Percentiles rank a stretch among this genome's conserved stretches.
Conservation (phyloP, 2,113 vertebrate species). For the Mirounga angustirostris region DNA sequence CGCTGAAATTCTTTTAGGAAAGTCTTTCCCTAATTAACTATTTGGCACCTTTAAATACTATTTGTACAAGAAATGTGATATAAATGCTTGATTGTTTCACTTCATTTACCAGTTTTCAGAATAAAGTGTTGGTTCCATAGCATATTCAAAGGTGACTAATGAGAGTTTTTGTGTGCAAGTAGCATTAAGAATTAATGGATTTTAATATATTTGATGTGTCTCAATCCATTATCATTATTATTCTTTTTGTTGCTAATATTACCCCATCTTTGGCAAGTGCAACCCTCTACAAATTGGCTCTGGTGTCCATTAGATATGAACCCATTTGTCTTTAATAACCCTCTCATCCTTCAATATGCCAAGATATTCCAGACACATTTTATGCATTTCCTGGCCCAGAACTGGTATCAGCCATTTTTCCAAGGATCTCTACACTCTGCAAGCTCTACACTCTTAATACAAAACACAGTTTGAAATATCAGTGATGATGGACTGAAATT, state of each 20-base stretch:
- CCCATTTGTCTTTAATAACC: neutral
- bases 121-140: neutral
- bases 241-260: slow-evolving; percentile 17
- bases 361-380: neutral
- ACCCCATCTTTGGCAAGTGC: neutral
- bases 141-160: neutral
- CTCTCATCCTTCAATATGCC: neutral
- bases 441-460: neutral
- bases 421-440: neutral
- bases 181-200: slow-evolving; percentile 36
- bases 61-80: slow-evolving; percentile 28
- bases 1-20: slow-evolving; percentile 52
- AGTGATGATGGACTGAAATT: neutral
- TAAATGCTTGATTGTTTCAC: neutral
- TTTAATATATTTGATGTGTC: slow-evolving; percentile 24
- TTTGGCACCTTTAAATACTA: slow-evolving; percentile 30
- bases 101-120: slow-evolving; percentile 39
- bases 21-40: slow-evolving; percentile 36
- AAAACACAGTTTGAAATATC: neutral
- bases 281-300: neutral
- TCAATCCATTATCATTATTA: slow-evolving; percentile 13
- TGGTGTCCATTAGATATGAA: slow-evolving; percentile 21
- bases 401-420: neutral
- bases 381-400: neutral
- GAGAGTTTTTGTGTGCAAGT: slow-evolving; percentile 9